Evolutionary conservation across 2,888 invertebrate species (phyloP), one percentile per base, ranked within the genome.

Genomic region (Nebria brevicollis): DNA sequence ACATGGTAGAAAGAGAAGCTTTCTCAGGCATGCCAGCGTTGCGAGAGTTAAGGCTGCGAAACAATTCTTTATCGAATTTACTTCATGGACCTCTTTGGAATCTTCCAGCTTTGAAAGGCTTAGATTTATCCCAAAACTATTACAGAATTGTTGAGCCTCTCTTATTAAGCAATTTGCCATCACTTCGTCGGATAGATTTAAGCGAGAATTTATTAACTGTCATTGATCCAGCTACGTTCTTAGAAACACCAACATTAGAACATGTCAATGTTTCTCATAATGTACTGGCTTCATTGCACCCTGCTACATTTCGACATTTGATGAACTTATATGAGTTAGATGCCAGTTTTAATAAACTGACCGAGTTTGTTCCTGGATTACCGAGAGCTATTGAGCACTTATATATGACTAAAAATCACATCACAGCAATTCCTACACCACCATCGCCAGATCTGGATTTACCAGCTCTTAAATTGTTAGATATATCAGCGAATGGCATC

Each of bases 21-120:
- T 94, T 97, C 86, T 92, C 94, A 86, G 94, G 94, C 15, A 94
- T 97, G 94, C 95, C 95, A 0, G 94, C 96, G 0, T 89, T 97
- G 65, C 91, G 96, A 84, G 96, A 96, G 86, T 90, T 97, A 64
- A 92, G 96, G 85, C 90, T 97, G 82, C 92, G 93, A 84, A 96
- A 97, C 86, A 97, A 97, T 87, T 96, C 96, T 1, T 88, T 97
- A 42, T 92, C 93, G 0, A 94, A 95, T 86, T 90, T 93, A 76
- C 89, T 94, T 72, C 93, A 94, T 83, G 82, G 68, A 42, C 96
- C 96, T 0, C 94, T 95, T 86, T 96, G 96, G 96, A 95, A 96
- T 89, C 89, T 96, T 72, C 96, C 96, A 0, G 94, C 94, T 7
- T 89, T 96, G 3, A 96, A 96, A 90, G 96, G 96, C 0, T 89